Conservation (phyloP, 2,113 vertebrate genomes). For the Podiceps cristatus region DNA sequence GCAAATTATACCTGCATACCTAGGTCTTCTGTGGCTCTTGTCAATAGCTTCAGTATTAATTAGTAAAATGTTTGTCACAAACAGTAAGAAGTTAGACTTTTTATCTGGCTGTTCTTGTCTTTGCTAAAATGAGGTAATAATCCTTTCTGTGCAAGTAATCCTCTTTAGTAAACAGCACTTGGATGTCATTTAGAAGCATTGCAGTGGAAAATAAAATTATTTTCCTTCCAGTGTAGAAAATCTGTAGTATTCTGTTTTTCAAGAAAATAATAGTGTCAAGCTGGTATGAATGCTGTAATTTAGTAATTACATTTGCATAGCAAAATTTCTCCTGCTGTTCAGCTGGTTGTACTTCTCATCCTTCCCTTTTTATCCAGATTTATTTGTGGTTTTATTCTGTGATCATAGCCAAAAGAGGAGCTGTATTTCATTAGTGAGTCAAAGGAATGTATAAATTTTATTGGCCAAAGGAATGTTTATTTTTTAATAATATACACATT, state of each 20-base stretch:
- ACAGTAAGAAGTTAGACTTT: not conserved
- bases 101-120: not conserved
- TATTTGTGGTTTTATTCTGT: conserved; percentile 33
- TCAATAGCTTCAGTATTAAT: not conserved
- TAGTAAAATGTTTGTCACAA: not conserved
- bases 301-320: conserved; percentile 61
- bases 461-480: not conserved
- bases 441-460: not conserved
- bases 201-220: conserved; percentile 6
- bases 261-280: conserved; percentile 24
- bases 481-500: not conserved
- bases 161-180: conserved; percentile 26
- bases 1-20: not conserved
- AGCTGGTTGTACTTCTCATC: conserved; percentile 5
- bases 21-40: not conserved
- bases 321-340: conserved; percentile 46
- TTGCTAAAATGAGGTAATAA: conserved; percentile 23
- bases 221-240: conserved; percentile 30
- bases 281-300: conserved; percentile 46
- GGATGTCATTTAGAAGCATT: not conserved
- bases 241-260: conserved; percentile 20
- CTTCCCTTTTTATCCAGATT: conserved; percentile 15
- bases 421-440: not conserved
- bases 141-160: conserved; percentile 17
- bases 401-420: not conserved